These are phyloP conservation scores for Babyrousa celebensis DNA, from an alignment of 2,797 vertebrate species.

Conservation along the genomic window DNA sequence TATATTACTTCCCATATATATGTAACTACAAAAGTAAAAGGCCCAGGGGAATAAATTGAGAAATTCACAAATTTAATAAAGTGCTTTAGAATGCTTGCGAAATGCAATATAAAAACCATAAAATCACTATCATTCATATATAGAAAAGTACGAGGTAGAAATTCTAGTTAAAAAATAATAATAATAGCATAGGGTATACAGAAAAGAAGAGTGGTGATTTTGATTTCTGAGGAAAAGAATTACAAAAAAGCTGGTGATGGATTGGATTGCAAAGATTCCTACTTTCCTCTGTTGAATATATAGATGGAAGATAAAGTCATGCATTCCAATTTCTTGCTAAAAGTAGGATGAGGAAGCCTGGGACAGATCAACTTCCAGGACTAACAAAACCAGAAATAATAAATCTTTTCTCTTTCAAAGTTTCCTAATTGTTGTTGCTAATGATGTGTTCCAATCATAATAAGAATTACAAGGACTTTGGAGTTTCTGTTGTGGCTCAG, in stretches of 20 bases:
- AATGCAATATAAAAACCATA: constrained; percentile 28
- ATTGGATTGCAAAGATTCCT: background rate
- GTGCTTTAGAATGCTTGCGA: background rate
- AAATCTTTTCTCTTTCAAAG: background rate
- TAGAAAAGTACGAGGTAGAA: background rate
- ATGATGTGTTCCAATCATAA: background rate
- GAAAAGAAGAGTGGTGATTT: background rate
- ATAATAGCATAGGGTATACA: background rate
- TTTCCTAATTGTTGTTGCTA: background rate
- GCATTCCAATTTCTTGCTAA: background rate
- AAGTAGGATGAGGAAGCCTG: background rate
- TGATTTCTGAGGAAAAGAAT: background rate
- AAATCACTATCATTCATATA: background rate
- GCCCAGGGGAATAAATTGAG: background rate
- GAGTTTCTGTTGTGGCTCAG: too few species aligned
- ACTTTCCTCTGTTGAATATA: background rate
- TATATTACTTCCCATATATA: background rate
- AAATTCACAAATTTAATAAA: constrained; percentile 15
- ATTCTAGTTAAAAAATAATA: background rate
- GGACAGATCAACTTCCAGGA: background rate
- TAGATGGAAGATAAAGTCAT: background rate
- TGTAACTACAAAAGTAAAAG: constrained; percentile 3
- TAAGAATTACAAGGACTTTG: background rate
- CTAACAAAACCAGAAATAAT: background rate
- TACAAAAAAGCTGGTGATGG: background rate